Percentiles rank a stretch among this genome's conserved stretches.
Evolutionary conservation across 2,797 vertebrate genomes (phyloP).

Genomic region (Anas georgica): DNA sequence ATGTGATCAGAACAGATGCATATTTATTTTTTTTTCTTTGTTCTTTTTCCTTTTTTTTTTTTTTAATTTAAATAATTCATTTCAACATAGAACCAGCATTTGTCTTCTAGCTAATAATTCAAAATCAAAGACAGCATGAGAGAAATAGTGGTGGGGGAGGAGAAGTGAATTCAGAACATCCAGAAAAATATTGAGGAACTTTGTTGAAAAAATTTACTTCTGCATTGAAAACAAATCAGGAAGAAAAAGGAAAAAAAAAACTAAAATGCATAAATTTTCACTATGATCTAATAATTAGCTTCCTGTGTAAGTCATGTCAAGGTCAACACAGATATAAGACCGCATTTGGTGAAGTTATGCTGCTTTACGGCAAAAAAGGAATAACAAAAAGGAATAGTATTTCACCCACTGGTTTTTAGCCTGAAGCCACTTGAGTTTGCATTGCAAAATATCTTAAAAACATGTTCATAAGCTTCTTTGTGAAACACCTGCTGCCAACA

Average conservation of each 20-base stretch:
- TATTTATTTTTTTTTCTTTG: background rate
- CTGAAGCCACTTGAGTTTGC: background rate
- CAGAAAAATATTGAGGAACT: background rate
- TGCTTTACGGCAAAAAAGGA: background rate
- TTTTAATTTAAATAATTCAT: background rate
- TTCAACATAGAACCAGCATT: background rate
- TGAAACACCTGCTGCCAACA: constrained; percentile 27
- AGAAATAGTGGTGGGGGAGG: background rate
- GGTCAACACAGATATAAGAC: background rate
- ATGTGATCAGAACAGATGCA: background rate
- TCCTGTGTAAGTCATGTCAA: background rate
- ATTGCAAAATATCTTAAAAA: constrained; percentile 7
- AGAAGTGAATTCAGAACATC: background rate
- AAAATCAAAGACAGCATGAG: background rate
- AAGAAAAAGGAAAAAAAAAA: background rate
- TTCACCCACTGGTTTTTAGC: background rate
- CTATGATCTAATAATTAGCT: background rate
- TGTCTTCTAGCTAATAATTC: constrained; percentile 14
- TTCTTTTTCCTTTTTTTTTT: background rate
- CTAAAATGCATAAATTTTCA: background rate
- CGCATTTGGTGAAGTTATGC: background rate
- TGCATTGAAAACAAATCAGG: background rate
- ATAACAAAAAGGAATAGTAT: background rate
- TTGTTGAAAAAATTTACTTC: background rate
- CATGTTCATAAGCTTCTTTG: background rate